Conservation (phyloP, 1,140 invertebrate genomes). For the Drosophila pseudoananassae region DNA sequence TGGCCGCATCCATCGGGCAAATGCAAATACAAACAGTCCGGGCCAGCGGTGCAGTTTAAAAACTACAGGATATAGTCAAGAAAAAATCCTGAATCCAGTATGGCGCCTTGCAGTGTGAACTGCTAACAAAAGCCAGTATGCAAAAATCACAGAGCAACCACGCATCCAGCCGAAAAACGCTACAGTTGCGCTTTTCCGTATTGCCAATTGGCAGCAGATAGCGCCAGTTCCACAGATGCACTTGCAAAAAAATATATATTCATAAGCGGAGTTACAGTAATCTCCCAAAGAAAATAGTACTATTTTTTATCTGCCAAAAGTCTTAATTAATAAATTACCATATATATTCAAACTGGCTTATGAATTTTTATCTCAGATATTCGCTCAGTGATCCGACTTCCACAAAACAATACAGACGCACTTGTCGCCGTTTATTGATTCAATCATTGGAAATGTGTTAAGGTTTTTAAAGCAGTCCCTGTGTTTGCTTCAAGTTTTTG, state of each 20-base stretch:
- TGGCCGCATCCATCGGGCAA: neutral
- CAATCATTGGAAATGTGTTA: constrained; percentile 78
- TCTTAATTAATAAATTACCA: neutral
- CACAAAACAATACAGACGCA: constrained; percentile 34
- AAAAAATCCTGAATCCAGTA: constrained; percentile 20
- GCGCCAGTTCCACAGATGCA: constrained; percentile 18
- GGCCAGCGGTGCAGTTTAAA: constrained; percentile 19
- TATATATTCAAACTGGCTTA: neutral
- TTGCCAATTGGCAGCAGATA: constrained; percentile 64
- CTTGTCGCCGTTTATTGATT: constrained; percentile 78
- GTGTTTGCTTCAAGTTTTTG: constrained; percentile 65
- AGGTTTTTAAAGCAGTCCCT: constrained; percentile 70
- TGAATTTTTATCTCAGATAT: neutral
- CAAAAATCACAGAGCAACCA: constrained; percentile 41
- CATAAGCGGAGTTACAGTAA: neutral
- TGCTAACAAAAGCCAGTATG: constrained; percentile 45
- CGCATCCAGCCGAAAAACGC: constrained; percentile 43
- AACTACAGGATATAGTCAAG: neutral
- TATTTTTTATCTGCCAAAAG: neutral
- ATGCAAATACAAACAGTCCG: constrained; percentile 1
- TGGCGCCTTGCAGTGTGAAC: constrained; percentile 38
- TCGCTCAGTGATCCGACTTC: constrained; percentile 16
- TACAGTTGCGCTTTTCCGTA: constrained; percentile 57
- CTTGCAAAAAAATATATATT: neutral
- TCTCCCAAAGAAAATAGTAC: neutral